Evolutionary conservation across 2,113 vertebrate species (phyloP).

Genomic region (Pica pica): DNA sequence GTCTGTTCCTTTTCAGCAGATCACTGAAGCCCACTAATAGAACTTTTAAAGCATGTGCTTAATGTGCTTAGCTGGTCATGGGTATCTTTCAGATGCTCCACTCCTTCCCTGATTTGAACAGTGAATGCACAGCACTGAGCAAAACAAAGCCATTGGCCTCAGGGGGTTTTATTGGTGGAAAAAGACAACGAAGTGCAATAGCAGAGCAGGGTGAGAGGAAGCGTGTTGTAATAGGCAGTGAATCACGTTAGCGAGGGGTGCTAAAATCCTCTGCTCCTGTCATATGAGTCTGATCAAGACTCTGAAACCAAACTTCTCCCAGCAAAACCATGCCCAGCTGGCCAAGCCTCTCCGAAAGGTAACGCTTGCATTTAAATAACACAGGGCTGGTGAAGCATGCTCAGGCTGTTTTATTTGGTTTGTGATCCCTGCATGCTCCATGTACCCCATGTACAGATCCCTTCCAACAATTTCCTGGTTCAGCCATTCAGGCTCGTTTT

Average conservation of each 20-base stretch:
- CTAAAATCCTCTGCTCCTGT: slow-evolving; percentile 31
- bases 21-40: neutral
- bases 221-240: slow-evolving; percentile 33
- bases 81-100: neutral
- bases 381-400: neutral
- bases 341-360: neutral
- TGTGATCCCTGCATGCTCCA: neutral
- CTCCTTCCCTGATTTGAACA: neutral
- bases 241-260: slow-evolving; percentile 31
- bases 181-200: neutral
- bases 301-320: slow-evolving; percentile 11
- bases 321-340: slow-evolving; percentile 20
- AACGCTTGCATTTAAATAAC: neutral
- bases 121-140: neutral
- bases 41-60: neutral
- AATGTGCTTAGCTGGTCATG: neutral
- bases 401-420: slow-evolving; percentile 20
- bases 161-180: neutral
- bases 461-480: slow-evolving; percentile 32
- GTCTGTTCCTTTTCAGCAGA: neutral
- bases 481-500: neutral
- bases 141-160: slow-evolving; percentile 30
- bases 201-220: slow-evolving; percentile 6
- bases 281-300: slow-evolving; percentile 50
- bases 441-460: neutral